phyloP scores from a whole-genome alignment of 2,797 vertebrate genomes.

The Ctenochaetus hawaiiensis region DNA sequence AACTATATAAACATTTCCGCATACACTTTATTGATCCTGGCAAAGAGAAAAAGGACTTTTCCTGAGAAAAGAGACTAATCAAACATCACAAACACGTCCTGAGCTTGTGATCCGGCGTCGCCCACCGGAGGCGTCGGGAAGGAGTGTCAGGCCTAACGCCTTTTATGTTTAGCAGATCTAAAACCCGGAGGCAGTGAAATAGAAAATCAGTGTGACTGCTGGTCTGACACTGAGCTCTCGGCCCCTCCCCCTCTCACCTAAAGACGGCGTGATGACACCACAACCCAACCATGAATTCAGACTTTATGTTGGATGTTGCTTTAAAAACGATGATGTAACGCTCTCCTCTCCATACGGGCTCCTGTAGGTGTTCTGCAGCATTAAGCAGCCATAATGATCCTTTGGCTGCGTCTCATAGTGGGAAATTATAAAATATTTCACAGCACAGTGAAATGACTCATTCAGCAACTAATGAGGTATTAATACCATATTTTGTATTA shows the following conservation, averaged over 20 bases:
- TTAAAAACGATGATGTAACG: background rate
- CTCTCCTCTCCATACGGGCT: background rate
- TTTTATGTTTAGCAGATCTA: background rate
- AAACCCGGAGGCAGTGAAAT: background rate
- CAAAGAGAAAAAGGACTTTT: slow-evolving; percentile 5
- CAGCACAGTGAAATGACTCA: background rate
- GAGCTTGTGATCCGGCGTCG: slow-evolving; percentile 22
- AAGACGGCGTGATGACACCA: background rate
- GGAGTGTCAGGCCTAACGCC: slow-evolving; percentile 4
- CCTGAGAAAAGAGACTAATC: slow-evolving; percentile 11
- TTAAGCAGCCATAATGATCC: slow-evolving; percentile 11
- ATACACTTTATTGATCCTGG: background rate
- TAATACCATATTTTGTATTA: slow-evolving; percentile 6
- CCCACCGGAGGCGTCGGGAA: background rate
- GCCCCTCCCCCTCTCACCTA: slow-evolving; percentile 3
- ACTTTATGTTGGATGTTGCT: background rate
- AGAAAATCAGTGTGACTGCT: slow-evolving; percentile 11
- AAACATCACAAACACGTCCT: slow-evolving; percentile 21
- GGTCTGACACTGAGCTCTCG: slow-evolving; percentile 2
- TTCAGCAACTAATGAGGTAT: background rate
- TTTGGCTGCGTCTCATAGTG: slow-evolving; percentile 18
- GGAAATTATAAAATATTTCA: background rate
- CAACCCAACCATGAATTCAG: slow-evolving; percentile 1
- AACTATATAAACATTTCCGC: background rate
- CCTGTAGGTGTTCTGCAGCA: slow-evolving; percentile 27